Evolutionary conservation across 2,797 vertebrate species (phyloP).

Genomic region (Novumbra hubbsi): DNA sequence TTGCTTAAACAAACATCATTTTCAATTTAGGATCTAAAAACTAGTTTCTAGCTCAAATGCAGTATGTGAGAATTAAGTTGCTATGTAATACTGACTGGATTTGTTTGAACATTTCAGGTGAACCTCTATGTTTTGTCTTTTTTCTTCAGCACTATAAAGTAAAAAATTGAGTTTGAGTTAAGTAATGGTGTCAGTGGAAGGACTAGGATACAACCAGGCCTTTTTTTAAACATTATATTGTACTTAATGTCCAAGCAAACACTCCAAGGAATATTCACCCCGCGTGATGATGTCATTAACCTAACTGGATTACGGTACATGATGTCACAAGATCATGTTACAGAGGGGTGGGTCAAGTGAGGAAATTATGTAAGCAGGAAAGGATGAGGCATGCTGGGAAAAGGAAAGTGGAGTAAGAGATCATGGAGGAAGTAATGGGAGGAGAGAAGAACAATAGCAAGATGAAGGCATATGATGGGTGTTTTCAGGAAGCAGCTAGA

Average conservation of each 20-base stretch:
- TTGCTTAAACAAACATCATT: too few species aligned
- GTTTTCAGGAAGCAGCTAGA: slow-evolving; percentile 8
- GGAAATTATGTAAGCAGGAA: neutral
- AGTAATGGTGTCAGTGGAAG: neutral
- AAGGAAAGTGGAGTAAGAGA: slow-evolving; percentile 7
- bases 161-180: neutral
- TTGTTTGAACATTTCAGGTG: too few species aligned
- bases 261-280: neutral
- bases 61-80: too few species aligned
- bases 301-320: neutral
- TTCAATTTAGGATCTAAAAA: too few species aligned
- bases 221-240: neutral
- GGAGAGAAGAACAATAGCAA: neutral
- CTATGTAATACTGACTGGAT: too few species aligned
- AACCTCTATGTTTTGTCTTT: too few species aligned
- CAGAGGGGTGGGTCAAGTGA: neutral
- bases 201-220: neutral
- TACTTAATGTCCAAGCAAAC: neutral
- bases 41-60: too few species aligned
- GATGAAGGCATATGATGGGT: neutral
- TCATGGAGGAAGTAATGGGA: slow-evolving; percentile 5
- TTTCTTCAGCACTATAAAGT: too few species aligned
- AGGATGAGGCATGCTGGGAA: neutral
- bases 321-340: neutral
- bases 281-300: neutral